phyloP scores from a whole-genome alignment of 2,797 vertebrate genomes.

The Distichodus sexfasciatus region DNA sequence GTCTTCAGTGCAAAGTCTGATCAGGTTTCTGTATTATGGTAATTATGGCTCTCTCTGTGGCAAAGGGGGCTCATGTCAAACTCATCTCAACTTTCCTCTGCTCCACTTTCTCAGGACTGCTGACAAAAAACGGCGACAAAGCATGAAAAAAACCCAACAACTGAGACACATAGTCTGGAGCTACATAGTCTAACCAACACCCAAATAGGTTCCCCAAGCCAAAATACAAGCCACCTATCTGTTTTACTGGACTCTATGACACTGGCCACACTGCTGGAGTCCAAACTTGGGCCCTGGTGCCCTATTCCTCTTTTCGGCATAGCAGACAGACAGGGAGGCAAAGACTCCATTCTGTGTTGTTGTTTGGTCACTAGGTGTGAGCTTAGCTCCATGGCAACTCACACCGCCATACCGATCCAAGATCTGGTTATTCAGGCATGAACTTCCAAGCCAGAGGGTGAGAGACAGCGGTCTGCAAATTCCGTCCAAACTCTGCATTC shows the following conservation, averaged over 20 bases:
- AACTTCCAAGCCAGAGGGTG: slow-evolving; percentile 1
- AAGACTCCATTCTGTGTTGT: slow-evolving; percentile 39
- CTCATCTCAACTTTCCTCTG: slow-evolving; percentile 34
- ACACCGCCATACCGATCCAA: slow-evolving; percentile 28
- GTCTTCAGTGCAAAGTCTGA: slow-evolving; percentile 32
- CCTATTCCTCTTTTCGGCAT: slow-evolving; percentile 23
- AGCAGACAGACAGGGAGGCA: slow-evolving; percentile 23
- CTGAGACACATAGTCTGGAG: not conserved
- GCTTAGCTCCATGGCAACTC: slow-evolving; percentile 49
- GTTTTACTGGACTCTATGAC: slow-evolving; percentile 3
- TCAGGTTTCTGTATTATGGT: slow-evolving; percentile 48
- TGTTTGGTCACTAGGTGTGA: slow-evolving; percentile 57
- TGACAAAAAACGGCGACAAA: slow-evolving; percentile 33
- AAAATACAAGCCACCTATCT: no score
- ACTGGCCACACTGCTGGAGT: not conserved
- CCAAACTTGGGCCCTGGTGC: slow-evolving; percentile 7
- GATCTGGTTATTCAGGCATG: slow-evolving; percentile 49
- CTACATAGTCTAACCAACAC: not conserved
- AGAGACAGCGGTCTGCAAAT: slow-evolving; percentile 36
- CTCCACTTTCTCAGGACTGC: slow-evolving; percentile 36
- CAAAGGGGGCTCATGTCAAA: slow-evolving; percentile 29
- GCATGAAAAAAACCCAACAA: slow-evolving; percentile 40
- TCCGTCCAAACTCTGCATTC: slow-evolving; percentile 48
- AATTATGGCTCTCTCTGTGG: slow-evolving; percentile 39
- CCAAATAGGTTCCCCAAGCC: no score